Evolutionary conservation across 2,888 invertebrate species (phyloP).

Genomic region (Volucella inflata): DNA sequence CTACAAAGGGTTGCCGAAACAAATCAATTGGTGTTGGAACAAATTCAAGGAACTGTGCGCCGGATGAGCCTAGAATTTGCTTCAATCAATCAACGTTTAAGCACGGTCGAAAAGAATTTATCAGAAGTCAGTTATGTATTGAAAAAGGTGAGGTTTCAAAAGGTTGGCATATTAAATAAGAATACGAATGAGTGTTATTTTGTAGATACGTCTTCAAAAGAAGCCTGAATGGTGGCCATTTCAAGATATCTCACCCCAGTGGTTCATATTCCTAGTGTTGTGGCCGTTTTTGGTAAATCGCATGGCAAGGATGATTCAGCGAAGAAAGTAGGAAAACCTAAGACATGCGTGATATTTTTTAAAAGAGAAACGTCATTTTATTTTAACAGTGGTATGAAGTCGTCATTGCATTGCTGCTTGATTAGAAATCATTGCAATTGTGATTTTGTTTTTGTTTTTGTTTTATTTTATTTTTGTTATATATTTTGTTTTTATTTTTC

Average conservation of each 20-base stretch:
- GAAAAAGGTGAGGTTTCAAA: slow-evolving; percentile 30
- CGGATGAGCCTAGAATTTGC: slow-evolving; percentile 82
- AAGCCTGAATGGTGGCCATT: slow-evolving; percentile 86
- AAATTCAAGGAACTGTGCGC: slow-evolving; percentile 81
- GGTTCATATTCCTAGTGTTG: slow-evolving; percentile 81
- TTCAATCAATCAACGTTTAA: slow-evolving; percentile 81
- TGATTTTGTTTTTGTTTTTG: slow-evolving; percentile 53
- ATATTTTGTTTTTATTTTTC: slow-evolving; percentile 37
- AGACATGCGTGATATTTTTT: background rate
- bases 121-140: slow-evolving; percentile 78
- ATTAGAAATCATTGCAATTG: slow-evolving; percentile 61
- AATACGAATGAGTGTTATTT: slow-evolving; percentile 1
- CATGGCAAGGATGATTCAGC: slow-evolving; percentile 55
- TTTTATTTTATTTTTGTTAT: slow-evolving; percentile 46
- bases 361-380: background rate
- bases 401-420: slow-evolving; percentile 6
- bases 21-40: slow-evolving; percentile 79
- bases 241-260: slow-evolving; percentile 85
- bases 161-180: too few relatives aligned
- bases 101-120: slow-evolving; percentile 80
- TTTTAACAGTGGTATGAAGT: background rate
- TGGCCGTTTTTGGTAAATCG: slow-evolving; percentile 79
- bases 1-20: slow-evolving; percentile 79
- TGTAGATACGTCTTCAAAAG: slow-evolving; percentile 78
- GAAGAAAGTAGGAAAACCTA: slow-evolving; percentile 43